A percentile compares a stretch with the other conserved stretches of the same genome.
phyloP scores from a whole-genome alignment of 2,113 vertebrate species.

The Nestor notabilis region DNA sequence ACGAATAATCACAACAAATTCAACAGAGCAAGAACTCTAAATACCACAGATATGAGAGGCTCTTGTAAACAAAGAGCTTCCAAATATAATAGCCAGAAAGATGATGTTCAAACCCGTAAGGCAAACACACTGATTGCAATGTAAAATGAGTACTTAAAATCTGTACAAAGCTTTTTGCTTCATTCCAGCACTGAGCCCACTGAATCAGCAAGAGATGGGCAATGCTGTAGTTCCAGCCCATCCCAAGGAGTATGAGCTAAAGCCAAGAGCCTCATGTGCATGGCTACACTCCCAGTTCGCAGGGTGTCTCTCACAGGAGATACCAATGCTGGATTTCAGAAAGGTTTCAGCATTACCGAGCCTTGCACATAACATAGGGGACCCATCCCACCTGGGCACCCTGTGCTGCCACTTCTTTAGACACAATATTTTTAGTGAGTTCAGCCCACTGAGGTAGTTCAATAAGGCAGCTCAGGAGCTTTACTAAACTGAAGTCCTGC shows the following conservation, averaged over 20 bases:
- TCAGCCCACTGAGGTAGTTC: background rate
- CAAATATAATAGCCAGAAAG: background rate
- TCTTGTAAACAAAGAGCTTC: slow-evolving; percentile 11
- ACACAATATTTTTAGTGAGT: background rate
- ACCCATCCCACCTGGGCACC: rapidly evolving
- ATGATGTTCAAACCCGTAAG: background rate
- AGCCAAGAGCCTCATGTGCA: background rate
- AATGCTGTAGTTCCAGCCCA: background rate
- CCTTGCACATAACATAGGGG: background rate
- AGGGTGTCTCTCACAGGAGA: background rate
- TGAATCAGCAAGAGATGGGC: background rate
- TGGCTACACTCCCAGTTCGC: background rate
- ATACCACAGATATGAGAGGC: background rate
- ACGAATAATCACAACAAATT: background rate
- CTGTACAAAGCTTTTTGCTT: background rate
- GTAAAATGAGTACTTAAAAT: background rate
- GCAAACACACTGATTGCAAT: background rate
- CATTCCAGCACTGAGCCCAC: rapidly evolving
- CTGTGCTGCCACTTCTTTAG: background rate
- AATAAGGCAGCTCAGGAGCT: background rate
- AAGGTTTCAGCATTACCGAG: background rate
- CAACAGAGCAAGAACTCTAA: background rate
- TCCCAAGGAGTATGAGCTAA: rapidly evolving
- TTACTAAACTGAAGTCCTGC: background rate
- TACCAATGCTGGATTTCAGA: background rate